Conservation (phyloP, 2,797 vertebrate genomes). For the Clarias pachynema region DNA sequence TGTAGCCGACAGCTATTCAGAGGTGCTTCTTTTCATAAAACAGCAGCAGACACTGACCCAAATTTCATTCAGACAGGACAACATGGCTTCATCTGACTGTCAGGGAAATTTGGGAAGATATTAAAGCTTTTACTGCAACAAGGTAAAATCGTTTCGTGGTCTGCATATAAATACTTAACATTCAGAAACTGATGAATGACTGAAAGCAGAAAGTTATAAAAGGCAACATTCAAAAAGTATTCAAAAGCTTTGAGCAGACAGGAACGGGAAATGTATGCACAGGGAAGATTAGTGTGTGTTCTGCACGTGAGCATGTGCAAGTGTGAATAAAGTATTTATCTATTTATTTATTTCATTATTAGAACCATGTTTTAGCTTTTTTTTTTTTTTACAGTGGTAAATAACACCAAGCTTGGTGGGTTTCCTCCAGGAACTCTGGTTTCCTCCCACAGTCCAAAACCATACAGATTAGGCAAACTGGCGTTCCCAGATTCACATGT, state of each 20-base stretch:
- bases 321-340: background rate
- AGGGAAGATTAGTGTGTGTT: background rate
- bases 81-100: background rate
- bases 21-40: constrained; percentile 25
- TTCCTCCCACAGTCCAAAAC: too few relatives aligned
- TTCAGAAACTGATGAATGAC: background rate
- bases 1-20: constrained; percentile 25
- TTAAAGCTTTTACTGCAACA: background rate
- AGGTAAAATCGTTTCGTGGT: constrained; percentile 17
- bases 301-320: background rate
- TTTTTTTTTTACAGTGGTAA: background rate
- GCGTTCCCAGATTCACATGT: too few relatives aligned
- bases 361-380: too few relatives aligned
- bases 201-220: background rate
- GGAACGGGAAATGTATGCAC: background rate
- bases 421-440: too few relatives aligned
- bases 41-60: constrained; percentile 38
- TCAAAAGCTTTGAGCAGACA: background rate
- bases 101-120: constrained; percentile 22
- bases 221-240: background rate
- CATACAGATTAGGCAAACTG: too few relatives aligned
- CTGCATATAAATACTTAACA: constrained; percentile 29
- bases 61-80: constrained; percentile 31
- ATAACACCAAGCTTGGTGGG: background rate
- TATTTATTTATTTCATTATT: background rate